phyloP scores from a whole-genome alignment of 2,888 invertebrate species.

The Masnerella sp. region DNA sequence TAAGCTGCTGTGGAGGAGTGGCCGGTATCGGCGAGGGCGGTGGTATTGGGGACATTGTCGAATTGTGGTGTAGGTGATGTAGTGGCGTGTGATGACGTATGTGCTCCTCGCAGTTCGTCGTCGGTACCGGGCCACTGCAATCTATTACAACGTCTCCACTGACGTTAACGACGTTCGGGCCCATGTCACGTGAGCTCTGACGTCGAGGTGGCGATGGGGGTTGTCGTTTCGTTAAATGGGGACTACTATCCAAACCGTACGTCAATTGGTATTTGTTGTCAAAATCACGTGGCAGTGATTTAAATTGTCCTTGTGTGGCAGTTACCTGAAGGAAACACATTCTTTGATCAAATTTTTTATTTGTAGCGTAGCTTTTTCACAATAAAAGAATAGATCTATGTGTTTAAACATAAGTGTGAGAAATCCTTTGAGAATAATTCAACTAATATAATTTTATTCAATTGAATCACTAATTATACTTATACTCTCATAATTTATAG shows the following conservation, averaged over 20 bases:
- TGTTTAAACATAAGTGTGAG: too few relatives aligned
- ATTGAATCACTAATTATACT: too few relatives aligned
- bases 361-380: too few relatives aligned
- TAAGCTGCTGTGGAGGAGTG: slow-evolving; percentile 80
- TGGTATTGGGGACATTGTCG: slow-evolving; percentile 73
- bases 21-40: slow-evolving; percentile 83
- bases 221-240: slow-evolving; percentile 86
- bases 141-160: slow-evolving; percentile 75
- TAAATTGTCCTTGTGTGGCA: slow-evolving; percentile 78
- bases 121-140: slow-evolving; percentile 77
- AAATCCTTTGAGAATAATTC: too few relatives aligned
- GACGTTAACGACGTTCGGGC: slow-evolving; percentile 64
- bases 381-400: background rate
- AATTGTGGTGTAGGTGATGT: slow-evolving; percentile 64
- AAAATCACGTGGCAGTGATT: slow-evolving; percentile 79
- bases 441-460: too few relatives aligned
- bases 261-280: slow-evolving; percentile 79
- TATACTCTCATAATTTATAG: too few relatives aligned
- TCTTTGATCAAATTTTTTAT: background rate
- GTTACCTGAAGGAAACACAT: slow-evolving; percentile 66
- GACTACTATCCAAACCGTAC: slow-evolving; percentile 80
- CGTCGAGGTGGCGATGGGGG: slow-evolving; percentile 90
- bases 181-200: slow-evolving; percentile 79
- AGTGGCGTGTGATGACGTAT: slow-evolving; percentile 71
- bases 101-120: slow-evolving; percentile 76